A percentile compares a stretch with the other conserved stretches of the same genome.
Conservation (phyloP, 2,888 invertebrate species). For the Acleris holmiana region DNA sequence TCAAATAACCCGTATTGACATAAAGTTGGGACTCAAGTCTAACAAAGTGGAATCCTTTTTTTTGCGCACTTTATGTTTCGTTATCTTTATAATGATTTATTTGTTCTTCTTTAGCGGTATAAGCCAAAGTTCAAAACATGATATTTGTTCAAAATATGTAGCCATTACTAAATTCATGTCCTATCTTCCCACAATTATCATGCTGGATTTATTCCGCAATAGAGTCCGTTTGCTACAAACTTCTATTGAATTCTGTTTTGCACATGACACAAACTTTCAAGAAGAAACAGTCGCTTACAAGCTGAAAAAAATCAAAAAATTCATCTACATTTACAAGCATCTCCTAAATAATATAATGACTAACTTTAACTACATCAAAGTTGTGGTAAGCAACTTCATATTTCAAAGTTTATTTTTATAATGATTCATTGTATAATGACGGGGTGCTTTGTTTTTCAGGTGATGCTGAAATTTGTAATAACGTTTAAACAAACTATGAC, state of each 20-base stretch:
- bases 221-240: slow-evolving; percentile 26
- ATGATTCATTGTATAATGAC: no score
- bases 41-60: neutral
- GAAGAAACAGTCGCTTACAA: neutral
- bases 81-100: neutral
- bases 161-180: neutral
- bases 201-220: slow-evolving; percentile 30
- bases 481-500: neutral
- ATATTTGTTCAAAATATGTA: slow-evolving; percentile 8
- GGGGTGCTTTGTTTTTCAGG: no score
- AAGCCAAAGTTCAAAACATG: neutral
- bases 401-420: no score
- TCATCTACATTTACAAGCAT: neutral
- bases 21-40: neutral
- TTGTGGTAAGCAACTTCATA: neutral
- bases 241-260: slow-evolving; percentile 16
- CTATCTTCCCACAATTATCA: slow-evolving; percentile 17
- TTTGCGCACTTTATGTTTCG: neutral
- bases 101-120: neutral
- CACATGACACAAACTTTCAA: neutral
- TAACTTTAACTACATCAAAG: neutral
- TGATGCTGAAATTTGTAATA: neutral
- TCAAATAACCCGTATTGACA: no score
- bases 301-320: neutral
- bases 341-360: neutral